Base-by-base conservation (phyloP, 2,888 invertebrate genomes). In the Nycteola revayana region DNA sequence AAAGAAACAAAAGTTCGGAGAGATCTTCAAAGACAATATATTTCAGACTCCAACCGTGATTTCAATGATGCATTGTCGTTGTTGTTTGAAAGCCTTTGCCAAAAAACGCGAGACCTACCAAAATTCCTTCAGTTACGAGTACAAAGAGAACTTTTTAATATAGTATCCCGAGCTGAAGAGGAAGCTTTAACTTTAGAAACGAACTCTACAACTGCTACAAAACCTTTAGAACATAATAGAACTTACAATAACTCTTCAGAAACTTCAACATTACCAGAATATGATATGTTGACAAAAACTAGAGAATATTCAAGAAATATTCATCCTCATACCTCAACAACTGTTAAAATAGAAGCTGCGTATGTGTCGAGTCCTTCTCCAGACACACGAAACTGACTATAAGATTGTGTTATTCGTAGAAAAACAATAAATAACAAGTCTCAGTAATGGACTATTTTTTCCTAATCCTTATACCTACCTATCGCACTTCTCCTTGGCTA, bases 31-130 rank as follows among this genome's bases (percentile, higher is more conserved):
- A 26, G 26, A n/a, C 10, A n/a, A 4, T 6, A 4, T 2, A 1
- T 26, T 11, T 7, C 4, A 7, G 14, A 26, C 14, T n/a, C 7
- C 3, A 11, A 26, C 7, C n/a, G 26, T 2, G 2, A 2, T 21
- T 14, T n/a, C 11, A 7, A 11, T 5, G 26, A 26, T 8, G 26
- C 26, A 1, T n/a, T 26, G 3, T 26, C 26, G 8, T 6, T n/a
- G 2, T 14, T 26, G 14, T 26, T 26, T 26, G 7, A 26, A 2
- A 26, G 26, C 8, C n/a, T 26, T 5, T 26, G 26, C 7, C 26
- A 26, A 26, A 26, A 26, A 8, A 26, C 26, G 1, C 26, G 26
- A 1, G 26, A 31, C 14, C 23, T 30, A 7, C 26, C 26, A 8
- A 17, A 14, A 11, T 26, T 8, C 4, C 5, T 26, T 7, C 26